Base-by-base conservation (phyloP, 2,797 vertebrate genomes). In the Prionace glauca region DNA sequence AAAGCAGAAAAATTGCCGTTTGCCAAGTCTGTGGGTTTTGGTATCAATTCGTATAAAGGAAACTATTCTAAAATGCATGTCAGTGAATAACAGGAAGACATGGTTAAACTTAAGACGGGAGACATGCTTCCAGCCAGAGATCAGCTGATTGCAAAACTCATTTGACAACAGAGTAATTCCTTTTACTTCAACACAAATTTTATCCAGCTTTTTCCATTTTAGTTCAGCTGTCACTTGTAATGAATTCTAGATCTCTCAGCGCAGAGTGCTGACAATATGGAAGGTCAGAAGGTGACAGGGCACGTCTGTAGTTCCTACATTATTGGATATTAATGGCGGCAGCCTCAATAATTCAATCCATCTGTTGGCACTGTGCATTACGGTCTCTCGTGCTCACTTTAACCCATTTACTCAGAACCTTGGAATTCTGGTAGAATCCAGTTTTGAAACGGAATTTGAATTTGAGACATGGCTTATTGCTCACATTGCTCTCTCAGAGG, bases 41-140 rank as follows among this genome's bases (percentile, higher is more conserved):
- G 88, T 95, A 56, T 95, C 71, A 95, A 14, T 95, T 74, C 60
- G 29, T 95, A 77, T 18, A 10, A 94, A 94, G 93, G 93, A 95
- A 74, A 41, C 12, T n/a, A 95, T 95, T 95, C 93, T 56, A 74
- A 32, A 45, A 20, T 32, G 45, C 29, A 71, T 60, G 71, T 74
- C 93, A 95, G 69, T 45, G 77, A 72, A 95, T 56, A 45, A 77
- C 71, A 95, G 93, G 69, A 77, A 72, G 65, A 72, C 41, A 41
- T 50, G 67, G 67, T 94, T 72, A 94, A 91, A 67, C 50, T 69
- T 69, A 69, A 69, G 16, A 69, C 93, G 74, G 69, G 41, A 72
- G 65, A 92, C n/a, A 36, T 92, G 62, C 62, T 92, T 92, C 65
- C 65, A 69, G 32, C n/a, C 74, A 56, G 67, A 72, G 41, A 50